Base-by-base conservation (phyloP, 2,888 invertebrate genomes). In the Sinodicranocentrus sp. region DNA sequence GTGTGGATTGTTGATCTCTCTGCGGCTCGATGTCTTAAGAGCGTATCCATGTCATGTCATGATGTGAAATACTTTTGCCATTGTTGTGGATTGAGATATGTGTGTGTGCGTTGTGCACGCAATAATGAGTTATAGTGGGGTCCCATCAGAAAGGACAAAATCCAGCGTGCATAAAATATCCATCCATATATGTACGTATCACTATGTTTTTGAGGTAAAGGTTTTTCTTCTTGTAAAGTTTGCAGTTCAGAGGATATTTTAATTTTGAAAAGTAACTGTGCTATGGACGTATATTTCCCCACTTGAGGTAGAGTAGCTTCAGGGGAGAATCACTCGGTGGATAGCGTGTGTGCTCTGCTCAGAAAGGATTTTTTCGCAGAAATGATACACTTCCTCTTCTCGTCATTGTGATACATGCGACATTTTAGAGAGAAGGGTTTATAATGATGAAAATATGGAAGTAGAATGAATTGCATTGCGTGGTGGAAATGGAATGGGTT, bases 381-480 rank as follows among this genome's bases (percentile, higher is more conserved):
- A 70, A 70, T 70, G 70, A 52, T 70, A 26, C 48, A 70, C 52
- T 70, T 70, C 70, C 70, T 70, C 17, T 26, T 2, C 23, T 17
- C 65, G n/a, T 43, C 65, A 25, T 65, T 65, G 65, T 19, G 65
- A 19, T 65, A 21, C 44, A 65, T 19, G 65, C 43, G 43, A 65
- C 43, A 65, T 65, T 65, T 65, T 15, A 43, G 28, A 44, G 23
- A 39, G 21, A 65, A 65, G 8, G 39, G 43, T 10, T 26, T 26
- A n/a, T 28, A 61, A 28, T 48, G 28, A 57, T 57, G 25, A 57
- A 13, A 25, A 25, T 44, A 1, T 23, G 23, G 19, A 25, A 10
- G 57, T 23, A 13, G 57, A 25, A n/a, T 48, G n/a, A n/a, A 48
- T n/a, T 48, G 48, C 48, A 15, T n/a, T n/a, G 13, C 48, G 48